Conservation (phyloP, 2,113 vertebrate genomes). For the Saccopteryx bilineata region DNA sequence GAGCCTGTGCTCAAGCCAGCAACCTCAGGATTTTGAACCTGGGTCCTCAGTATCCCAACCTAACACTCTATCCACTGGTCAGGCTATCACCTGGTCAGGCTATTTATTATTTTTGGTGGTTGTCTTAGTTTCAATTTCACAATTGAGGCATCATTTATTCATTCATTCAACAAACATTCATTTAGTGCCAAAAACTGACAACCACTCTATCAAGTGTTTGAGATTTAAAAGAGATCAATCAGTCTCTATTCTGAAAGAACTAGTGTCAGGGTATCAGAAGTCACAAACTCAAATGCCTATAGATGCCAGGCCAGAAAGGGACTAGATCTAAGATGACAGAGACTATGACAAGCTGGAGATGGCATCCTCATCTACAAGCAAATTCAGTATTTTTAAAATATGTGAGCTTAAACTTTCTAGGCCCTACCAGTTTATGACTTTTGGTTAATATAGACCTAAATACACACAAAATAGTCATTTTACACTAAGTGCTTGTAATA, state of each 20-base stretch:
- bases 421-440: background rate
- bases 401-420: background rate
- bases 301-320: background rate
- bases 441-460: background rate
- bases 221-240: slow-evolving; percentile 28
- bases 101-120: background rate
- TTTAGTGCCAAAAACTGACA: background rate
- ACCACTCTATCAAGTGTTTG: background rate
- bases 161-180: slow-evolving; percentile 12
- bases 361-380: background rate
- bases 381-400: background rate
- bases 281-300: background rate
- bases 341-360: background rate
- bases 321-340: background rate
- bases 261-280: background rate
- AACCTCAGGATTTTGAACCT: too few species aligned
- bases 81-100: too few species aligned
- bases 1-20: too few species aligned
- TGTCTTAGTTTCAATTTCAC: background rate
- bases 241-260: background rate
- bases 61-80: too few species aligned
- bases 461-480: slow-evolving; percentile 43
- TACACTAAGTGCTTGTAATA: slow-evolving; percentile 29
- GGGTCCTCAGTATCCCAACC: too few species aligned
- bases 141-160: background rate